Percentiles rank a stretch among this genome's conserved stretches.
Conservation (phyloP, 1,140 invertebrate species). For the Drosophila lacertosa region DNA sequence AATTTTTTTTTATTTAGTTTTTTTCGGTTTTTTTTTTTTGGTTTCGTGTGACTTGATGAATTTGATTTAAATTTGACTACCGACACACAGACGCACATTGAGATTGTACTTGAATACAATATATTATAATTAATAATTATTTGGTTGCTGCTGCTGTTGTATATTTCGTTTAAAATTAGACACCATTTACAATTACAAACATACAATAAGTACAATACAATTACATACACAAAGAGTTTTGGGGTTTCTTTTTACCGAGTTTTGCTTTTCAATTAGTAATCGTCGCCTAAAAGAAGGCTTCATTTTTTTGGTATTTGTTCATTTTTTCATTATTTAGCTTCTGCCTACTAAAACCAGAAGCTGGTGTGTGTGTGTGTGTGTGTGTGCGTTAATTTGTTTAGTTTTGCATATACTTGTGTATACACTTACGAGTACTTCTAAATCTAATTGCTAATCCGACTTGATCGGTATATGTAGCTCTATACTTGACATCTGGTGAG, state of each 20-base stretch:
- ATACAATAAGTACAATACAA: slow-evolving; percentile 58
- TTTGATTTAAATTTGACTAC: slow-evolving; percentile 54
- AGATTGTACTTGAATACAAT: slow-evolving; percentile 39
- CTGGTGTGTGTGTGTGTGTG: slow-evolving; percentile 6
- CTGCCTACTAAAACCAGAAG: background rate
- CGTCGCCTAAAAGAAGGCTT: slow-evolving; percentile 59
- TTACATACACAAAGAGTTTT: slow-evolving; percentile 58
- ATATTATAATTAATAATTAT: slow-evolving; percentile 37
- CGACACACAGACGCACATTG: slow-evolving; percentile 43
- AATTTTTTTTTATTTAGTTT: slow-evolving; percentile 4
- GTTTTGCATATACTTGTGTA: background rate
- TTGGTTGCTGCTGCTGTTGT: slow-evolving; percentile 12
- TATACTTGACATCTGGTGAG: slow-evolving; percentile 1
- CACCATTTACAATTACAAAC: slow-evolving; percentile 69
- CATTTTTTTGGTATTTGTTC: slow-evolving; percentile 6
- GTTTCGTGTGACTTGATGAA: slow-evolving; percentile 19
- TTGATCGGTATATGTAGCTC: background rate
- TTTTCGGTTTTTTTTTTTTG: slow-evolving; percentile 14
- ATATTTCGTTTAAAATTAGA: slow-evolving; percentile 57
- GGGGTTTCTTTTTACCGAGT: slow-evolving; percentile 8
- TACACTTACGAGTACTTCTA: slow-evolving; percentile 2
- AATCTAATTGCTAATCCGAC: slow-evolving; percentile 24
- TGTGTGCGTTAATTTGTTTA: slow-evolving; percentile 2
- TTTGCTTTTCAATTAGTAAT: slow-evolving; percentile 10
- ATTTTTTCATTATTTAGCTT: slow-evolving; percentile 14